Base-by-base conservation (phyloP, 1,140 invertebrate genomes). In the Caligus rogercresseyi region DNA sequence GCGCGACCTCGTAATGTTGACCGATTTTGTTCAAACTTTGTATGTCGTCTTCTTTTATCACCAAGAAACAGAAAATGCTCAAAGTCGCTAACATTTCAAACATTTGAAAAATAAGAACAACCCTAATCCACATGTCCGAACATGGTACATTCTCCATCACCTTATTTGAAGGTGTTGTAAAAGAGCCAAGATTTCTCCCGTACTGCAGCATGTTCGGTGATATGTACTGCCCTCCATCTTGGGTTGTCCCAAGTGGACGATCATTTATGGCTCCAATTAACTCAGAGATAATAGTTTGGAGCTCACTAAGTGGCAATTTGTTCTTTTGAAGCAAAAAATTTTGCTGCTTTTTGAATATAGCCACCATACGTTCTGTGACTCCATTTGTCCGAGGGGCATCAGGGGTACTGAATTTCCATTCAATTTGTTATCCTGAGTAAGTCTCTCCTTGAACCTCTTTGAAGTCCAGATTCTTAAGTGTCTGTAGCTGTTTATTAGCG, bases 311-410 rank as follows among this genome's bases (percentile, higher is more conserved):
- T 7, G 31, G 31, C n/a, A 43, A 43, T 43, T 43, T 43, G n/a
- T 43, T 43, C 7, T 43, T 43, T n/a, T 43, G 31, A 43, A 43
- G 7, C 7, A 43, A n/a, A 7, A 43, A 11, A 11, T 43, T 43
- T 43, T 11, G n/a, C n/a, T 43, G 31, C 31, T 43, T 43, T 54
- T 54, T 54, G 53, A 54, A 54, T 7, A 54, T 54, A 21, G 13
- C 53, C n/a, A 4, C 20, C 53, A 54, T 54, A 18, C 4, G 53
- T 54, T 54, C 53, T 54, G 53, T 54, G n/a, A 54, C 53, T 21
- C 53, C 53, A 54, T 54, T 54, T 4, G 53, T 54, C 53, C 53
- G 19, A 18, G 53, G 53, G 4, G 53, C 53, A 13, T 54, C 53
- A 18, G 16, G 53, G n/a, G 53, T 54, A 21, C 53, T 54, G 20